phyloP scores from a whole-genome alignment of 2,888 invertebrate species.

The Pammene fasciana region DNA sequence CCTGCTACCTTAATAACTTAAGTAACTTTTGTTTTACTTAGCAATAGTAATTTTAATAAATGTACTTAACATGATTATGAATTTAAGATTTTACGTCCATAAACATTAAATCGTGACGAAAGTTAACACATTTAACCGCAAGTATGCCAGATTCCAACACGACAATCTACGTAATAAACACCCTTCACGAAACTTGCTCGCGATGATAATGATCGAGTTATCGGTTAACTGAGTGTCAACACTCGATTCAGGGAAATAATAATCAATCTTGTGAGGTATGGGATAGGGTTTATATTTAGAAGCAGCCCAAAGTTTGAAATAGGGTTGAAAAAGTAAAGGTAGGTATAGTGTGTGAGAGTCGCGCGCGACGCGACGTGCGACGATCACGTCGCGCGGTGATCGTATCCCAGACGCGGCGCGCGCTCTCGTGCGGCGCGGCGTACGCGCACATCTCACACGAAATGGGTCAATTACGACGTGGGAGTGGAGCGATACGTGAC shows the following conservation, averaged over 20 bases:
- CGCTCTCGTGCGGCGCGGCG: slow-evolving; percentile 50
- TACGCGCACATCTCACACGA: slow-evolving; percentile 76
- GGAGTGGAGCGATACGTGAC: slow-evolving; percentile 79
- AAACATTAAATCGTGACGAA: slow-evolving; percentile 44
- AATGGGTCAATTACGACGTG: slow-evolving; percentile 83
- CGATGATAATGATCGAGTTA: slow-evolving; percentile 41
- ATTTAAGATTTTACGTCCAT: slow-evolving; percentile 13
- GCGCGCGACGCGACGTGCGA: slow-evolving; percentile 47
- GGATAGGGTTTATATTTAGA: neutral
- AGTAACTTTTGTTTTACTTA: too few species aligned
- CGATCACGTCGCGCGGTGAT: slow-evolving; percentile 77
- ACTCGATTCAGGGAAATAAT: neutral
- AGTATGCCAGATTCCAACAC: slow-evolving; percentile 62
- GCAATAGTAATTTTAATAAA: too few species aligned
- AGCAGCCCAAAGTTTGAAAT: neutral
- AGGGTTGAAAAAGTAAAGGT: neutral
- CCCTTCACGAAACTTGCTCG: slow-evolving; percentile 56
- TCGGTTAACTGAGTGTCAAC: slow-evolving; percentile 22
- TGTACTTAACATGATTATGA: too few species aligned
- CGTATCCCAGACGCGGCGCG: slow-evolving; percentile 74
- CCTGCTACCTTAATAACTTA: too few species aligned
- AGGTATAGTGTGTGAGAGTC: slow-evolving; percentile 30
- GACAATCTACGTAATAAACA: slow-evolving; percentile 63
- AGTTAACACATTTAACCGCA: slow-evolving; percentile 54
- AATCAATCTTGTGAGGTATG: neutral